phyloP scores from a whole-genome alignment of 1,140 invertebrate species.

The Ganaspis sp. region DNA sequence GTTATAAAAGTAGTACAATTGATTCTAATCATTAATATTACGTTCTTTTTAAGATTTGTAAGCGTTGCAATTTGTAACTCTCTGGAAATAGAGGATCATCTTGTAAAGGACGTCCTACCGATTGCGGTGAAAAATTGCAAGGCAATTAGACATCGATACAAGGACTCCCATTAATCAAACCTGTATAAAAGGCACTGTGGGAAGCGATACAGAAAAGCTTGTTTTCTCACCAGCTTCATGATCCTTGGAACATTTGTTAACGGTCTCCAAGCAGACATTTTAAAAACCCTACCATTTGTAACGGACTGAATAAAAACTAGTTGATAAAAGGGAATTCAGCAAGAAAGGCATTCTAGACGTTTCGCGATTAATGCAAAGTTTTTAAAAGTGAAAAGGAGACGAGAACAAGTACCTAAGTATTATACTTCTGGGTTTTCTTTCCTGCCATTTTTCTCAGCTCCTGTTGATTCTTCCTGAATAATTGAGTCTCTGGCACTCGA shows the following conservation, averaged over 20 bases:
- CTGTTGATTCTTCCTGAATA: slow-evolving; percentile 29
- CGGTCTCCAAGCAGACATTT: neutral
- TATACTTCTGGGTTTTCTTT: slow-evolving; percentile 19
- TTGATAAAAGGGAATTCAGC: neutral
- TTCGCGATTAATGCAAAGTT: slow-evolving; percentile 9
- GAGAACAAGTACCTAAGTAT: slow-evolving; percentile 23
- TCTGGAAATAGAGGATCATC: neutral
- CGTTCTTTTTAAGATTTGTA: no score
- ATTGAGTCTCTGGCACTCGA: slow-evolving; percentile 18
- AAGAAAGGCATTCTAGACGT: neutral
- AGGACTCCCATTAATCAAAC: neutral
- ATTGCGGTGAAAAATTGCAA: neutral
- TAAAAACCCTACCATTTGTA: slow-evolving; percentile 2
- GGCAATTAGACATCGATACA: slow-evolving; percentile 3
- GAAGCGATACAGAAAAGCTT: neutral
- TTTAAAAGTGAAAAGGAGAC: neutral
- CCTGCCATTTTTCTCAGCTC: slow-evolving; percentile 5
- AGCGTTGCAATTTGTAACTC: neutral
- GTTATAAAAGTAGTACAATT: no score
- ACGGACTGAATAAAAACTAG: neutral
- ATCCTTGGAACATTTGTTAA: slow-evolving; percentile 7
- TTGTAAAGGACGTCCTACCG: neutral
- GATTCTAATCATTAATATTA: no score
- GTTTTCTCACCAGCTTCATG: neutral
- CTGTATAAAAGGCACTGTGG: neutral